phyloP scores from a whole-genome alignment of 2,888 invertebrate genomes.

The Globia sparganii region DNA sequence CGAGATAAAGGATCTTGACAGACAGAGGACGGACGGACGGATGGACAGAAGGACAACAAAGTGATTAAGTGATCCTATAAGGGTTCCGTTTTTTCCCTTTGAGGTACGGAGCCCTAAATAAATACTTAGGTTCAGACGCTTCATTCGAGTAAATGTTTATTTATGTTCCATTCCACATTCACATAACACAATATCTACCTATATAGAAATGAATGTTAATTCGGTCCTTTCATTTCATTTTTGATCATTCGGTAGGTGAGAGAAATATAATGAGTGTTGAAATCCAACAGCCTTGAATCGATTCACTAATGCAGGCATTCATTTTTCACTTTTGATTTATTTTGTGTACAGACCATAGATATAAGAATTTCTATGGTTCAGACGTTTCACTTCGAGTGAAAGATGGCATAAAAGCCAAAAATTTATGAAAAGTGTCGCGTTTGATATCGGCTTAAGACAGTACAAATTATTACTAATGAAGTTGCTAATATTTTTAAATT shows the following conservation, averaged over 20 bases:
- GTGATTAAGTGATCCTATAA: no score
- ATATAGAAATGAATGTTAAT: background rate
- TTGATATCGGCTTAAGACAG: background rate
- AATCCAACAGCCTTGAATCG: background rate
- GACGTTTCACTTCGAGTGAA: background rate
- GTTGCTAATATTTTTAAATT: background rate
- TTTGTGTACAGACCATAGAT: background rate
- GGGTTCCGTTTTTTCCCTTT: no score
- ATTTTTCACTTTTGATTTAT: background rate
- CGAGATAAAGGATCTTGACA: no score
- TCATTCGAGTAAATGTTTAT: background rate
- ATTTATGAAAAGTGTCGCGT: no score
- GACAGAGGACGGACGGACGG: no score
- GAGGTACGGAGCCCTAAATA: no score
- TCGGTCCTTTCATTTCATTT: background rate
- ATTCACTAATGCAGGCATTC: background rate
- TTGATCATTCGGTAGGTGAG: background rate
- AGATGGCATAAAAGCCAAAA: background rate
- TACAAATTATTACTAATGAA: background rate
- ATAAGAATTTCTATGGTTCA: background rate
- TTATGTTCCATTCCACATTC: background rate
- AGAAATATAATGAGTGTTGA: background rate
- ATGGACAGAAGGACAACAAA: no score
- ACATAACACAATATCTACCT: background rate
- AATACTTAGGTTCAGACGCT: background rate